Evolutionary conservation across 2,113 vertebrate genomes (phyloP), one percentile per base, ranked within the genome.

Genomic region (Alethe castanea): DNA sequence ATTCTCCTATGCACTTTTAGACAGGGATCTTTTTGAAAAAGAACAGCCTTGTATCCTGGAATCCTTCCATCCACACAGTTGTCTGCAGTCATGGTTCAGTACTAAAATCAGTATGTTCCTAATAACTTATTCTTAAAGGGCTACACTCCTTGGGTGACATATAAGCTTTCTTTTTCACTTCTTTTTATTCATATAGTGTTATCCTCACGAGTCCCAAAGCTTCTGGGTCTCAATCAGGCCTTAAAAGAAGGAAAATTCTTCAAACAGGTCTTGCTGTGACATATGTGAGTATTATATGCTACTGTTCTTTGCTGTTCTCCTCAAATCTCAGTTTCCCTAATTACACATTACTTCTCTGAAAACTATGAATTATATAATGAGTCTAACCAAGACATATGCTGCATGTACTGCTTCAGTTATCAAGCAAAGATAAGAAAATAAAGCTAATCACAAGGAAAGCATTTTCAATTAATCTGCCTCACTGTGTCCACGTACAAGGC

Each of bases 351-450:
- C 17, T 48, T 54, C 53, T 80, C 61, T 88, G 62, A 86, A 84
- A 92, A 54, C 33, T 79, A 11, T 56, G 40, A 83, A 81, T 90
- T 62, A 66, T 22, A 36, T 71, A 59, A 81, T 33, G 26, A 88
- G 23, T 50, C 44, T 50, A 86, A 67, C 33, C 47, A 78, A 93
- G 65, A 42, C 0, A 1, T 72, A 35, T 25, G 40, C 22, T 64
- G 23, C 67, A 83, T 44, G 22, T 64, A 90, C 44, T 61, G 14
- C 79, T 86, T 88, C 48, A 3, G 86, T 86, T 90, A 80, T 82
- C 93, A 64, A 73, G 74, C 78, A 82, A 88, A 91, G 52, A 38
- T 36, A 67, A 9, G 44, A 92, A 96, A 96, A 92, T 72, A 87
- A 87, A 94, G 59, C 22, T 82, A 92, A 95, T 90, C 71, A 83